These are phyloP conservation scores for Drosophila tsacasi DNA, from an alignment of 1,140 invertebrate species.

Conservation along the genomic window DNA sequence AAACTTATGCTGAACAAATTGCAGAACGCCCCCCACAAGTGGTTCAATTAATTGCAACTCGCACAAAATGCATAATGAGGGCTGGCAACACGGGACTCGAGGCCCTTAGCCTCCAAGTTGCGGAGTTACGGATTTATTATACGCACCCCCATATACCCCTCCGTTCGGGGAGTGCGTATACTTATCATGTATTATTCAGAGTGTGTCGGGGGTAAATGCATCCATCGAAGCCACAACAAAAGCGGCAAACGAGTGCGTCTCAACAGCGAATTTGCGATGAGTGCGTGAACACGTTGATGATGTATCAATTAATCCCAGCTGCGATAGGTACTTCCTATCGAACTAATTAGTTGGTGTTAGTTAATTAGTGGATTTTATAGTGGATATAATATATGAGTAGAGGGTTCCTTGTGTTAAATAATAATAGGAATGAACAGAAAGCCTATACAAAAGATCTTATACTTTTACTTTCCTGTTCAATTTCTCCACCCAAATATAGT, in stretches of 20 bases:
- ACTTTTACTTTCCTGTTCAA: background rate
- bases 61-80: conserved; percentile 61
- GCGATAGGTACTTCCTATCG: background rate
- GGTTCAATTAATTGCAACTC: conserved; percentile 79
- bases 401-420: background rate
- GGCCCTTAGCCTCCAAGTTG: conserved; percentile 24
- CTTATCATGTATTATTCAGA: conserved; percentile 39
- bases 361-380: background rate
- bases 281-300: conserved; percentile 22
- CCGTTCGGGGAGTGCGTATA: background rate
- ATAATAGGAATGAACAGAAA: background rate
- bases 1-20: conserved; percentile 51
- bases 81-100: conserved; percentile 8
- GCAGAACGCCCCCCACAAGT: conserved; percentile 36
- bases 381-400: accelerated
- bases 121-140: conserved; percentile 27
- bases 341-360: conserved; percentile 12
- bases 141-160: background rate
- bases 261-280: conserved; percentile 47
- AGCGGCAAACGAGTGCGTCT: conserved; percentile 31
- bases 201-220: conserved; percentile 32
- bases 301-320: conserved; percentile 13
- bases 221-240: conserved; percentile 47
- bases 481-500: background rate
- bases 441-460: no score